Evolutionary conservation across 92 coral and sea anemone species (phyloP), one percentile per base, ranked within the genome.

Genomic region (Anthopleura xanthogrammica): DNA sequence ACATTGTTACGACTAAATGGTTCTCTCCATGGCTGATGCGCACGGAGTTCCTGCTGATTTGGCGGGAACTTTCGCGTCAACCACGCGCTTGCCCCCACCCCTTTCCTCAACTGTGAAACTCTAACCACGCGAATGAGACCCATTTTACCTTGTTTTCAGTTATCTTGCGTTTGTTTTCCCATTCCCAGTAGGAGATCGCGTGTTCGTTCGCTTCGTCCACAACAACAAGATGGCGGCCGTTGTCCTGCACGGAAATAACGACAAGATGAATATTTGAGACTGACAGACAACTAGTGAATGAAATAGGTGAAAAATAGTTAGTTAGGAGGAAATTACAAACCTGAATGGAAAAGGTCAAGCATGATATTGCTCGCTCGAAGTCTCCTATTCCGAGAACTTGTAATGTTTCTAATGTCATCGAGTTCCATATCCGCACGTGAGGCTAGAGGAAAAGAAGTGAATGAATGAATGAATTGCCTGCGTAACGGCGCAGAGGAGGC

Each of bases 171-270:
- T 90, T 92, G 80, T 80, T 87, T 77, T 92, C 91, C 95, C 95
- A 92, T n/a, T 90, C 93, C 95, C 95, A 92, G 42, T 90, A 77
- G 14, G 95, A 92, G 77, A 90, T 83, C 40, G 80, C 88, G 77
- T 92, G 95, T 22, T 92, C 95, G 56, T 92, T 92, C 5, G 91
- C 93, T 60, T 90, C 95, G 68, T 92, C 95, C 1, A 92, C 93
- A 58, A 86, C 93, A 8, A 92, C 80, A 77, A 92, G 80, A 79
- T 90, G 90, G 13, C 84, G 88, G 36, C 95, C 95, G 41, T 74
- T 80, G 65, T 92, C 95, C 95, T 92, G 78, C 19, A 68, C 78
- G 75, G 5, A 76, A 9, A 72, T n/a, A 62, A 20, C 11, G 24
- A 7, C 20, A 4, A 14, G 58, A 14, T 46, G 0, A 12, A 54